Conservation (phyloP, 2,888 invertebrate genomes). For the Stenchaetothrips biformis region DNA sequence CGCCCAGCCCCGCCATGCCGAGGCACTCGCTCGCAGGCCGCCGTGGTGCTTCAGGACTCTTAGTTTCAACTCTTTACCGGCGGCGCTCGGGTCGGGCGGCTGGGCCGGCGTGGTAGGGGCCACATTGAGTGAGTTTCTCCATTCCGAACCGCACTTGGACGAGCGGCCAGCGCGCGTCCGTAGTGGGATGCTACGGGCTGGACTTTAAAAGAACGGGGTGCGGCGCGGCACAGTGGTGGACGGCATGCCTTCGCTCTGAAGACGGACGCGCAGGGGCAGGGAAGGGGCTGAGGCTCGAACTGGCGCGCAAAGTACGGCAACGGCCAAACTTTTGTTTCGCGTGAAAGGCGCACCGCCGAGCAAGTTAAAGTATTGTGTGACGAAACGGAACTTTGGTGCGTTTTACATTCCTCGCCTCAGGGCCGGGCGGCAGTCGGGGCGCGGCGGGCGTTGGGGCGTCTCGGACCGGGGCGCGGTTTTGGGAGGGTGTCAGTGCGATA, state of each 20-base stretch:
- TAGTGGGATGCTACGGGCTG: slow-evolving; percentile 3
- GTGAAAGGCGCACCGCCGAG: slow-evolving; percentile 23
- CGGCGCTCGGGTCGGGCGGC: not conserved
- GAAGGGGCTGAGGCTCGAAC: not conserved
- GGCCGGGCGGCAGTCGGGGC: not conserved
- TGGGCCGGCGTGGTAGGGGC: not conserved
- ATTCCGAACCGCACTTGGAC: slow-evolving; percentile 20
- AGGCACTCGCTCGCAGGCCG: not conserved
- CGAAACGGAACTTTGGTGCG: slow-evolving; percentile 22
- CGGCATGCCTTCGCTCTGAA: too few species aligned
- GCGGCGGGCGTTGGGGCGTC: not conserved
- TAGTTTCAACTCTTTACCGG: slow-evolving; percentile 6
- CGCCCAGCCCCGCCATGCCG: not conserved
- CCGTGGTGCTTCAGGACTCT: not conserved
- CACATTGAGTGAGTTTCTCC: slow-evolving; percentile 21
- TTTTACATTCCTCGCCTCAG: slow-evolving; percentile 7
- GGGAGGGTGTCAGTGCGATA: not conserved
- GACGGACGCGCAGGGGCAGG: not conserved
- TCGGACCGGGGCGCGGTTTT: not conserved
- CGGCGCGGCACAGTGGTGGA: not conserved
- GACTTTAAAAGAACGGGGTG: not conserved
- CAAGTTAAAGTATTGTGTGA: slow-evolving; percentile 19
- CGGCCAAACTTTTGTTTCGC: slow-evolving; percentile 18
- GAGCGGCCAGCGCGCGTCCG: not conserved
- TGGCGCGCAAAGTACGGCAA: slow-evolving; percentile 19